A percentile compares a stretch with the other conserved stretches of the same genome.
These are phyloP conservation scores for Daktulosphaira vitifoliae DNA, from an alignment of 1,140 invertebrate genomes.

Conservation along the genomic window DNA sequence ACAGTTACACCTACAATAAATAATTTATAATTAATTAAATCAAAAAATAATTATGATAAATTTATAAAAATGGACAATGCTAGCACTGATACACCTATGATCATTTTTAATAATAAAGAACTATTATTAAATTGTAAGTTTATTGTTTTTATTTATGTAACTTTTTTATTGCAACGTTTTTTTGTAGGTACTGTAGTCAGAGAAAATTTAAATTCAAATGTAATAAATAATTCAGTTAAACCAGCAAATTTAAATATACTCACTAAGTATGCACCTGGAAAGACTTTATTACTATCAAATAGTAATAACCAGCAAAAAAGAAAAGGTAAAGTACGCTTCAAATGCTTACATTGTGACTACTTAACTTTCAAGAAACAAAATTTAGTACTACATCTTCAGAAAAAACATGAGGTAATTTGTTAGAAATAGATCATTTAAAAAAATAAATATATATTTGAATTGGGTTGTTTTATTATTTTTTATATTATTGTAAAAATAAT, in stretches of 20 bases:
- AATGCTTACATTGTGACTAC: slow-evolving; percentile 30
- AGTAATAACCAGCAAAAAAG: slow-evolving; percentile 4
- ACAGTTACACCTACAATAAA: no score
- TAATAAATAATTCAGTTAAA: background rate
- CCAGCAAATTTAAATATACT: background rate
- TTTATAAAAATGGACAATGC: background rate
- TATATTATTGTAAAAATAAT: no score
- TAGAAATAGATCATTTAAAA: no score
- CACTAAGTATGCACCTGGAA: background rate
- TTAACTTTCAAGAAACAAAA: slow-evolving; percentile 28
- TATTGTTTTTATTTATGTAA: no score
- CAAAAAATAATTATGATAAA: no score
- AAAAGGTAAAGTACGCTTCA: slow-evolving; percentile 23
- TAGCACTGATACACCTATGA: background rate
- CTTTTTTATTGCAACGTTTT: background rate
- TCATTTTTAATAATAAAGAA: slow-evolving; percentile 25
- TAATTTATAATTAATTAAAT: no score
- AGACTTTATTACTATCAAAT: background rate
- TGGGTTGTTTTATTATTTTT: no score
- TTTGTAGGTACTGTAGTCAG: background rate
- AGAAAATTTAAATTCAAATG: slow-evolving; percentile 15
- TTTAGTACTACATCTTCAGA: slow-evolving; percentile 7
- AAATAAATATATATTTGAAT: no score
- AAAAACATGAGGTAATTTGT: slow-evolving; percentile 7
- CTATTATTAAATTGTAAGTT: slow-evolving; percentile 23